Percentiles rank a stretch among this genome's conserved stretches.
These are phyloP conservation scores for Drosophila ercepeae DNA, from an alignment of 1,140 invertebrate species.

Conservation along the genomic window DNA sequence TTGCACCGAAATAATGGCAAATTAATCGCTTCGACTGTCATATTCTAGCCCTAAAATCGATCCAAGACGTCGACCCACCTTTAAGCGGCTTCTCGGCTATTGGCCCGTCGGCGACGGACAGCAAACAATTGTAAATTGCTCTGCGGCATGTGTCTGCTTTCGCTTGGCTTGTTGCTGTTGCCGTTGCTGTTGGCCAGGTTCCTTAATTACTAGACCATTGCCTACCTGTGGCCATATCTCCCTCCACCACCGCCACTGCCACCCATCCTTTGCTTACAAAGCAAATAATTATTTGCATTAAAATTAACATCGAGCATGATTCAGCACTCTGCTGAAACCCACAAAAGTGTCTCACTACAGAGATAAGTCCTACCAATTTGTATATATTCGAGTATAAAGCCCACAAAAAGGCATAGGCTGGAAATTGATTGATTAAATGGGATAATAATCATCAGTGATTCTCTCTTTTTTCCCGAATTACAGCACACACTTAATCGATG, in stretches of 20 bases:
- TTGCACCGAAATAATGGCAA: slow-evolving; percentile 51
- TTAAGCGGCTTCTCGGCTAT: slow-evolving; percentile 23
- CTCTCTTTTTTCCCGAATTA: background rate
- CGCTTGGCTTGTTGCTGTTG: slow-evolving; percentile 18
- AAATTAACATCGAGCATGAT: slow-evolving; percentile 40
- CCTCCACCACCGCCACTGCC: background rate
- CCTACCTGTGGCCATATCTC: slow-evolving; percentile 19
- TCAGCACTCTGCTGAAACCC: slow-evolving; percentile 37
- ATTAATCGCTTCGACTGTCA: slow-evolving; percentile 51
- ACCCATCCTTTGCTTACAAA: background rate
- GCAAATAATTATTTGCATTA: slow-evolving; percentile 60
- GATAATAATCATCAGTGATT: background rate
- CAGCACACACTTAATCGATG: background rate
- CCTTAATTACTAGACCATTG: slow-evolving; percentile 51
- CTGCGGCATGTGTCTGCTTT: slow-evolving; percentile 42
- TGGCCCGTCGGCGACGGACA: slow-evolving; percentile 22
- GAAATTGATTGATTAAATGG: background rate
- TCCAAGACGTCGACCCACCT: slow-evolving; percentile 1
- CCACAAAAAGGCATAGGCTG: background rate
- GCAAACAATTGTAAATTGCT: slow-evolving; percentile 63
- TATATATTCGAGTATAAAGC: too few species aligned
- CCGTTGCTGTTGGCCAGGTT: slow-evolving; percentile 39
- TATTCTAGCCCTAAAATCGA: slow-evolving; percentile 28
- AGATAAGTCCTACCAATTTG: slow-evolving; percentile 8
- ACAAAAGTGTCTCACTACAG: slow-evolving; percentile 18